Base-by-base conservation (phyloP, 2,888 invertebrate species). In the Torymus aiolomorphi region DNA sequence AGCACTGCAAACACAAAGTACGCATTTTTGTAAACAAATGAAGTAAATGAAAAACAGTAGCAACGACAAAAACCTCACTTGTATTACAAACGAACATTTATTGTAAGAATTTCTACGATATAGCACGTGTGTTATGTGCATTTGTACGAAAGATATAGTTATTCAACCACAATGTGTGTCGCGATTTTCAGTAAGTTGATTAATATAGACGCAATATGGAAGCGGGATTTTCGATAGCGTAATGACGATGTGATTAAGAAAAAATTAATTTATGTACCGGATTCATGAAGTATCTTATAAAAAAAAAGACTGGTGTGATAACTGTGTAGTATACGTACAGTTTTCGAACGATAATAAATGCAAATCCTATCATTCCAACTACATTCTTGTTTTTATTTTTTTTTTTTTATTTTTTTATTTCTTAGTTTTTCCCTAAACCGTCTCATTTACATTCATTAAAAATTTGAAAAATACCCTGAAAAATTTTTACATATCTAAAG, bases 321-420 rank as follows among this genome's bases (percentile, higher is more conserved):
- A 78, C 61, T 74, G 78, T 78, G 67, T 70, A 74, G 73, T 63
- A 78, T 74, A 78, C 62, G 42, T 78, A 70, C 69, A 78, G 63
- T 74, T 78, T 70, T 74, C 62, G 24, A 74, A 69, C 18, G 63
- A 74, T 78, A 78, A 78, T 74, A 74, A 78, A 74, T 52, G 52
- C 73, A 74, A 74, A 74, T 78, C 62, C 71, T 59, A 78, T 74
- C 74, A 78, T 78, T 78, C 69, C 78, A 78, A 63, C 31, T 49
- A 61, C 2, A 52, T 20, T 14, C 52, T 20, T 62, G 5, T 51
- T 0, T 52, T 54, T 67, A n/a, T n/a, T n/a, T n/a, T n/a, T n/a
- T n/a, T n/a, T n/a, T n/a, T n/a, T n/a, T n/a, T n/a, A n/a, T n/a
- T n/a, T n/a, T n/a, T n/a, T n/a, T n/a, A n/a, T 67, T 57, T 57